These are phyloP conservation scores for Lasioglossum figueresi DNA, from an alignment of 2,888 invertebrate genomes.

Conservation along the genomic window DNA sequence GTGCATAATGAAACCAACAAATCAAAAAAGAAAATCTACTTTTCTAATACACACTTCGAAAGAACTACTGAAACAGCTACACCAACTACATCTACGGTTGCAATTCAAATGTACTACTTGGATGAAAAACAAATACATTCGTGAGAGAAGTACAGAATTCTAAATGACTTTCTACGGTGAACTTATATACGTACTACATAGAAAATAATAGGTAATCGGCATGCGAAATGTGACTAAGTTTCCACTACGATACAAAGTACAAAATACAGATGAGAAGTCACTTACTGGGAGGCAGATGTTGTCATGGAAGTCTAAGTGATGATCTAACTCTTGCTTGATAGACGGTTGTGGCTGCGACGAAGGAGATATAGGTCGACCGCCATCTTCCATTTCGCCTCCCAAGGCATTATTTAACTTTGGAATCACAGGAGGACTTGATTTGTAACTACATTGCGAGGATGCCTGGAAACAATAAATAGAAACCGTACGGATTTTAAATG, in stretches of 20 bases:
- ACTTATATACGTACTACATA: background rate
- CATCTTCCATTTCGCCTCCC: conserved; percentile 85
- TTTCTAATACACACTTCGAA: background rate
- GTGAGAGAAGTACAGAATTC: conserved; percentile 1
- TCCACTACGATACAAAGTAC: background rate
- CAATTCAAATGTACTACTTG: conserved; percentile 5
- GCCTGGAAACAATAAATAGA: conserved; percentile 83
- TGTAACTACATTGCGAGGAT: conserved; percentile 88
- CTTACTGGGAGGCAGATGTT: conserved; percentile 84
- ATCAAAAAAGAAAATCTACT: background rate
- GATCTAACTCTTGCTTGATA: conserved; percentile 88
- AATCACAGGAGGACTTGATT: conserved; percentile 86
- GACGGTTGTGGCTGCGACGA: conserved; percentile 85
- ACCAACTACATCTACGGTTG: background rate
- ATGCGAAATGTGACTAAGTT: conserved; percentile 34
- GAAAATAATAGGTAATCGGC: background rate
- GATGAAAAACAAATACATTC: background rate
- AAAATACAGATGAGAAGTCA: conserved; percentile 32
- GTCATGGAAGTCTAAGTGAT: conserved; percentile 84
- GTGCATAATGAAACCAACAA: conserved; percentile 9
- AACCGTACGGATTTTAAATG: conserved; percentile 20
- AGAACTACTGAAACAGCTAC: background rate
- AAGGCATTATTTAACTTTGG: conserved; percentile 88
- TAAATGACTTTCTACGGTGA: conserved; percentile 7
- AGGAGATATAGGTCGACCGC: conserved; percentile 86